A percentile compares a stretch with the other conserved stretches of the same genome.
Evolutionary conservation across 2,888 invertebrate genomes (phyloP).

Genomic region (Troglohyphantes excavatus): DNA sequence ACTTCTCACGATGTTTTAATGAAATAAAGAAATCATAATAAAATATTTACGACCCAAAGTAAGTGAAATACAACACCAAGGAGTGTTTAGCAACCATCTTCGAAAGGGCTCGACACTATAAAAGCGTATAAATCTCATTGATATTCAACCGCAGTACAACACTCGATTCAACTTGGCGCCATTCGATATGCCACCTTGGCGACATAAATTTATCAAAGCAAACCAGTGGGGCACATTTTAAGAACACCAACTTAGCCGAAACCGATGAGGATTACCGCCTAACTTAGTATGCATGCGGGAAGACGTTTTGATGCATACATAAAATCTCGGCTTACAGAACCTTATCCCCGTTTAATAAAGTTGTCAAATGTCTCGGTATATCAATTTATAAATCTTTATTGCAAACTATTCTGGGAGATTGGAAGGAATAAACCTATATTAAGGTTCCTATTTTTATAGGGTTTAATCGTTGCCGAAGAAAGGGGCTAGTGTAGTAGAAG

Average conservation of each 20-base stretch:
- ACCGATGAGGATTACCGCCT: slow-evolving; percentile 35
- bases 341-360: slow-evolving; percentile 52
- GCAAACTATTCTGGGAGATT: slow-evolving; percentile 35
- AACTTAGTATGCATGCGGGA: slow-evolving; percentile 46
- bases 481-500: slow-evolving; percentile 16
- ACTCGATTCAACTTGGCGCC: slow-evolving; percentile 50
- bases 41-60: slow-evolving; percentile 11
- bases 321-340: slow-evolving; percentile 7
- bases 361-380: slow-evolving; percentile 60
- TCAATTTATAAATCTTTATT: slow-evolving; percentile 66
- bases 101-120: slow-evolving; percentile 38
- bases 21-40: slow-evolving; percentile 24
- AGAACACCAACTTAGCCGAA: slow-evolving; percentile 21
- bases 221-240: slow-evolving; percentile 58
- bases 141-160: slow-evolving; percentile 42
- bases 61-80: slow-evolving; percentile 17
- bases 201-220: slow-evolving; percentile 71
- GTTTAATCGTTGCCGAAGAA: slow-evolving; percentile 30
- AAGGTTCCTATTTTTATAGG: slow-evolving; percentile 45
- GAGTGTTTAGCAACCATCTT: slow-evolving; percentile 28
- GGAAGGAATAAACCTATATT: slow-evolving; percentile 13
- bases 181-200: slow-evolving; percentile 55
- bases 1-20: neutral
- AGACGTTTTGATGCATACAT: slow-evolving; percentile 11
- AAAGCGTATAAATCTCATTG: slow-evolving; percentile 43